A percentile compares a stretch with the other conserved stretches of the same genome.
Conservation (phyloP, 2,113 vertebrate species). For the Chionis minor region DNA sequence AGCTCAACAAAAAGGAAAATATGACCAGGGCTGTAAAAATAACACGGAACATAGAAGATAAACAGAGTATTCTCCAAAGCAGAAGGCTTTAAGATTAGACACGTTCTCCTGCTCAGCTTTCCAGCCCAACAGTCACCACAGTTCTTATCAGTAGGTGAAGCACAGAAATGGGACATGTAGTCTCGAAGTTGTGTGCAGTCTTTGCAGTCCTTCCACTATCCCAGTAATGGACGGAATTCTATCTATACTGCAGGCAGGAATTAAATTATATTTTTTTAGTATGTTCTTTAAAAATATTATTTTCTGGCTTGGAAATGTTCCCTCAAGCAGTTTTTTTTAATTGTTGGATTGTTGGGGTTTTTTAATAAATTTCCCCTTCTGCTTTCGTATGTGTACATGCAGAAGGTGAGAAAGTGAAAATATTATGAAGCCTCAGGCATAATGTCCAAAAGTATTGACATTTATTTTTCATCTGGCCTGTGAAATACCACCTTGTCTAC, state of each 20-base stretch:
- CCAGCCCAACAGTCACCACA: neutral
- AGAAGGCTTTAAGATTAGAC: neutral
- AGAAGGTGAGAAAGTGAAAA: neutral
- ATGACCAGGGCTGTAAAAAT: neutral
- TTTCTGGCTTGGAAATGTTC: neutral
- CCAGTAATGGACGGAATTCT: neutral
- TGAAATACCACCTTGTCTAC: neutral
- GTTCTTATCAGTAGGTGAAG: neutral
- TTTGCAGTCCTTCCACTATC: neutral
- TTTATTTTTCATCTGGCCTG: neutral
- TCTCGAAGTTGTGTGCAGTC: neutral
- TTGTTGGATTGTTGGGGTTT: neutral
- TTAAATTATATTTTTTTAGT: neutral
- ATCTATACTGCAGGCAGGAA: neutral
- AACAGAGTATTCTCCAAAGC: neutral
- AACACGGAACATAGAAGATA: neutral
- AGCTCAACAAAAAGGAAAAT: neutral
- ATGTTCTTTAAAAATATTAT: neutral
- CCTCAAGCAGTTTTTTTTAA: neutral
- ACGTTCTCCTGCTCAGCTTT: neutral
- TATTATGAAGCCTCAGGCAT: neutral
- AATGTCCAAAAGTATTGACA: neutral
- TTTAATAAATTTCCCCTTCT: neutral
- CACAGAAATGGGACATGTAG: neutral
- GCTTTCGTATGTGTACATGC: neutral